A percentile compares a stretch with the other conserved stretches of the same genome.
Evolutionary conservation across 1,140 invertebrate species (phyloP).

Genomic region (Procambarus clarkii): DNA sequence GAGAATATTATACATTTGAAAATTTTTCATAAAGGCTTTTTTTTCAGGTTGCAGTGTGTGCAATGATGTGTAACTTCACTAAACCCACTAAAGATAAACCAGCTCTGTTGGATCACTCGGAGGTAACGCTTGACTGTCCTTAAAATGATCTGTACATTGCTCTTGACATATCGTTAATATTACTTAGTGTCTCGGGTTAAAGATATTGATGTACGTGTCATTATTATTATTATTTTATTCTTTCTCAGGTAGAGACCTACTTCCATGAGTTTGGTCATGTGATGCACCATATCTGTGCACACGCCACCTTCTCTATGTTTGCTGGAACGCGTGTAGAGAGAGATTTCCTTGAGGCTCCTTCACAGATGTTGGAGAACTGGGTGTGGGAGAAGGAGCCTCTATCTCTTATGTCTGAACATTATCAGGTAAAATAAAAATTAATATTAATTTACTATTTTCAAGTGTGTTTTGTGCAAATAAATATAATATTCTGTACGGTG

Average conservation of each 20-base stretch:
- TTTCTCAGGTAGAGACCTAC: constrained; percentile 77
- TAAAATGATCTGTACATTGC: background rate
- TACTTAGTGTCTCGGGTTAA: no score
- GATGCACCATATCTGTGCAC: constrained; percentile 79
- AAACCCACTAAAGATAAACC: constrained; percentile 78
- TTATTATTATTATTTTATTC: background rate
- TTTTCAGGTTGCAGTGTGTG: constrained; percentile 77
- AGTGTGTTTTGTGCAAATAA: no score
- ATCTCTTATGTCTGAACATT: constrained; percentile 78
- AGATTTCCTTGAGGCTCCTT: constrained; percentile 80
- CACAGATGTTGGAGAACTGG: constrained; percentile 81
- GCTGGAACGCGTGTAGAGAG: constrained; percentile 78
- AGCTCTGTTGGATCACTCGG: constrained; percentile 79
- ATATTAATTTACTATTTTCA: no score
- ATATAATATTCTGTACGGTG: no score
- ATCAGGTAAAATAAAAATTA: constrained; percentile 73
- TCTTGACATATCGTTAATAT: no score
- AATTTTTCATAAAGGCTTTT: background rate
- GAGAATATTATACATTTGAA: no score
- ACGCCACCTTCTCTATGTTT: constrained; percentile 76
- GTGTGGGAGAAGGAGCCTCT: constrained; percentile 79
- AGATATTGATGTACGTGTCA: no score
- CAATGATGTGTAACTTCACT: constrained; percentile 80
- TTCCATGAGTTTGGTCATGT: constrained; percentile 81
- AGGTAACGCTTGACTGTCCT: constrained; percentile 74